Percentiles rank a stretch among this genome's conserved stretches.
These are phyloP conservation scores for Phocides pigmalion DNA, from an alignment of 1,140 invertebrate genomes.

Conservation along the genomic window DNA sequence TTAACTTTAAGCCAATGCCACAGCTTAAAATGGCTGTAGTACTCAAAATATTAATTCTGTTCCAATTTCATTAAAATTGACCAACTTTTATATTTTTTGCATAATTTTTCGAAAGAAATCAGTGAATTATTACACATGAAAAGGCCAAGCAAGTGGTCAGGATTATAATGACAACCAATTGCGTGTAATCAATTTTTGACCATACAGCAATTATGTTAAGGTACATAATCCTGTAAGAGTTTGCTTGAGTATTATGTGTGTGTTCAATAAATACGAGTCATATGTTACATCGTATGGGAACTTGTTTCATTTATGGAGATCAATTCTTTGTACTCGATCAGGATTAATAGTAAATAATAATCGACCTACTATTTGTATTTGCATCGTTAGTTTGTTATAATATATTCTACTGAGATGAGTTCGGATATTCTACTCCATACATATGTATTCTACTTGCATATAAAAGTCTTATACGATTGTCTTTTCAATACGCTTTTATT, in stretches of 20 bases:
- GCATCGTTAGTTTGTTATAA: neutral
- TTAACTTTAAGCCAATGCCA: no score
- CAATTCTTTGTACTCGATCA: conserved; percentile 2
- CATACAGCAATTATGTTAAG: neutral
- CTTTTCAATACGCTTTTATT: no score
- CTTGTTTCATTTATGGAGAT: conserved; percentile 13
- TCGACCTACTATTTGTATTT: neutral
- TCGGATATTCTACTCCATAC: no score
- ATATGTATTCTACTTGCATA: no score
- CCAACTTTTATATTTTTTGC: neutral
- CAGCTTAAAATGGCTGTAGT: no score
- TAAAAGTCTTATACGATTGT: no score
- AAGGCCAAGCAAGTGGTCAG: conserved; percentile 2
- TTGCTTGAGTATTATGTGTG: no score
- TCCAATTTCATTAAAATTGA: no score
- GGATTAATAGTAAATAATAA: conserved; percentile 12
- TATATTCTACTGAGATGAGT: neutral
- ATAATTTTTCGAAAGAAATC: neutral
- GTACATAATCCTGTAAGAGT: neutral
- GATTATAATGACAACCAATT: conserved; percentile 1
- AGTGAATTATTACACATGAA: neutral
- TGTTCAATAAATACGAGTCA: conserved; percentile 2
- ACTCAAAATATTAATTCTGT: no score
- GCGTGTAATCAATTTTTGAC: neutral
- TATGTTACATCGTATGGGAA: conserved; percentile 1